These are phyloP conservation scores for Equus przewalskii DNA, from an alignment of 2,113 vertebrate species.

Conservation along the genomic window DNA sequence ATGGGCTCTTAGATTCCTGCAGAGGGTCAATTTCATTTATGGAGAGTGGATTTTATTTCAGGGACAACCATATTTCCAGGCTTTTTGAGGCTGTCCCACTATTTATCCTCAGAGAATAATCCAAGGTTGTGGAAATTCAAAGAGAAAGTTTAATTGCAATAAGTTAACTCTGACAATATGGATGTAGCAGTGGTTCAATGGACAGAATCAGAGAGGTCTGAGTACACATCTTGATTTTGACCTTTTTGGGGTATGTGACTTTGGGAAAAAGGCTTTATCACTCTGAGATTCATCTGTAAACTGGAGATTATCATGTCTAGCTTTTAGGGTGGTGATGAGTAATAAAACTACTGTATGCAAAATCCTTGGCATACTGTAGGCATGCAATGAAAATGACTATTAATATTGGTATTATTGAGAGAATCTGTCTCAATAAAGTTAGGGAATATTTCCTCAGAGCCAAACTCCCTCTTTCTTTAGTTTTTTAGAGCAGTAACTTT, in stretches of 20 bases:
- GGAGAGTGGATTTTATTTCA: constrained; percentile 46
- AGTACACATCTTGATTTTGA: background rate
- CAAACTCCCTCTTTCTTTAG: background rate
- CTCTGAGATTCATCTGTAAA: background rate
- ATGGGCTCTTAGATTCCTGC: background rate
- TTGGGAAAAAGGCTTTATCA: constrained; percentile 30
- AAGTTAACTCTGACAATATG: background rate
- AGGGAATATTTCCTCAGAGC: background rate
- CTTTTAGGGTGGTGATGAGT: background rate
- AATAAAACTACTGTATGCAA: background rate
- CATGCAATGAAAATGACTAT: background rate
- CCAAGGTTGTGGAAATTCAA: constrained; percentile 7
- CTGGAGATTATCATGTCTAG: background rate
- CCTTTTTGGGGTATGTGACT: background rate
- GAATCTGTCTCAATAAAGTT: background rate
- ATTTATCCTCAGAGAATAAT: constrained; percentile 37
- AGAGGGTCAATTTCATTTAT: constrained; percentile 48
- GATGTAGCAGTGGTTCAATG: background rate
- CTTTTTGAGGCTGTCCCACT: background rate
- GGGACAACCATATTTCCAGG: background rate
- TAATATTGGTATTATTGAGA: background rate
- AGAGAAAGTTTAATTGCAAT: constrained; percentile 44
- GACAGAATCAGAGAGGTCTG: background rate
- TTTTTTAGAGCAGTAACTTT: constrained; percentile 5
- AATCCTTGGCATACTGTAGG: background rate